Evolutionary conservation across 2,113 vertebrate species (phyloP), one percentile per base, ranked within the genome.

Genomic region (Anhinga rufa): DNA sequence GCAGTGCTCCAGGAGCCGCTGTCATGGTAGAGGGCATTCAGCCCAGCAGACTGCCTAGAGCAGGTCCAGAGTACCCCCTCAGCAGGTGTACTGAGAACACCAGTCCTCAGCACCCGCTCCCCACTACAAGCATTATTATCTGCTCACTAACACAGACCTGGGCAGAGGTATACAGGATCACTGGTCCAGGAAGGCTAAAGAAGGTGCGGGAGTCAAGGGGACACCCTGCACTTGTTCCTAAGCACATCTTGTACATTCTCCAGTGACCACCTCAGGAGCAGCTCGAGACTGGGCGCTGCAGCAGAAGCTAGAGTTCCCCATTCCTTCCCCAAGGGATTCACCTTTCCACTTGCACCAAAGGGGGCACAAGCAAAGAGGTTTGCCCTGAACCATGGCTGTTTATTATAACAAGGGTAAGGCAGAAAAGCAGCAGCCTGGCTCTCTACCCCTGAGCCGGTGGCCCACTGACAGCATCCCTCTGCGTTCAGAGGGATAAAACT

Each of bases 91-190:
- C 61, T 4, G 61, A 52, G 48, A 65, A 17, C 49, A 42, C 17
- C 76, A 21, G 76, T 52, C 19, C 61, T 65, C 52, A 69, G 52
- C 52, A 4, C 52, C 42, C 1, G 0, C 26, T 57, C 52, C 34
- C 40, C 34, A 1, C 29, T 21, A 42, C 6, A 8, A 52, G 36
- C 32, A 7, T 24, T n/a, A 17, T n/a, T n/a, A n/a, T n/a, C 11
- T 2, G 25, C 26, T 44, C 3, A 1, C 46, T 20, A 52, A 14
- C 2, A 9, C 16, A 3, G 12, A 38, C 29, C 1, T 8, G 34
- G 32, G 32, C 36, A 9, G 58, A 32, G 17, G 5, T 7, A 4
- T 11, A 4, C 3, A 7, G 68, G 31, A 28, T 61, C n/a, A 11
- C 31, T 6, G 12, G 46, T 13, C 18, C 25, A 25, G 57, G 40